Evolutionary conservation across 1,140 invertebrate genomes (phyloP), one percentile per base, ranked within the genome.

Genomic region (Caenorhabditis remanei): DNA sequence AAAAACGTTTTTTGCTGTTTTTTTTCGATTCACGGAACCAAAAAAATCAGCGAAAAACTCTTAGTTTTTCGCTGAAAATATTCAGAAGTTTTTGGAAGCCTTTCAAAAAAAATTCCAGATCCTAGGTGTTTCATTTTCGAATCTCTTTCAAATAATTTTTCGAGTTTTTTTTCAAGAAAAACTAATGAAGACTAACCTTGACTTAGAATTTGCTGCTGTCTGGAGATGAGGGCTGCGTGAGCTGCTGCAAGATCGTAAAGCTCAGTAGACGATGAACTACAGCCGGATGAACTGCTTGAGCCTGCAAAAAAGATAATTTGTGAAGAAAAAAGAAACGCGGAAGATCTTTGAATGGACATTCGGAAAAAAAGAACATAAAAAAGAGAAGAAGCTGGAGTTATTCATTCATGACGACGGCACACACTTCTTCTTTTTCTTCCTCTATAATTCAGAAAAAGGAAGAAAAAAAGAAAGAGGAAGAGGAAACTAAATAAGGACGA

Each of bases 251-350:
- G 56, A 61, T 87, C 75, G 61, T 79, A 84, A 48, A 87, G 86
- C 46, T 87, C 86, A 65, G 86, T 87, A n/a, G 86, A 71, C 9
- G 86, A 87, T 19, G 86, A 87, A 24, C 86, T 87, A 55, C 86
- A 87, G 55, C 86, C 86, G 86, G 86, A 87, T 48, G 86, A 87
- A 71, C 65, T 79, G 67, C 65, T 63, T 56, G 75, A 83, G n/a
- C 86, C 86, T 87, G 86, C 11, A 87, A 87, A 83, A 46, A n/a
- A 71, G 41, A 48, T 8, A 71, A 46, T 79, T 11, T 79, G 14
- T 19, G 14, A 41, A 71, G 6, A 43, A 32, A 9, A 46, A 46
- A 43, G 4, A 46, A 50, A 79, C 21, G 24, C n/a, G n/a, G 46
- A 79, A 63, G 61, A 24, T 13, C 4, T 9, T 24, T 4, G 24